phyloP scores from a whole-genome alignment of 2,113 vertebrate genomes.

The Laticauda colubrina region DNA sequence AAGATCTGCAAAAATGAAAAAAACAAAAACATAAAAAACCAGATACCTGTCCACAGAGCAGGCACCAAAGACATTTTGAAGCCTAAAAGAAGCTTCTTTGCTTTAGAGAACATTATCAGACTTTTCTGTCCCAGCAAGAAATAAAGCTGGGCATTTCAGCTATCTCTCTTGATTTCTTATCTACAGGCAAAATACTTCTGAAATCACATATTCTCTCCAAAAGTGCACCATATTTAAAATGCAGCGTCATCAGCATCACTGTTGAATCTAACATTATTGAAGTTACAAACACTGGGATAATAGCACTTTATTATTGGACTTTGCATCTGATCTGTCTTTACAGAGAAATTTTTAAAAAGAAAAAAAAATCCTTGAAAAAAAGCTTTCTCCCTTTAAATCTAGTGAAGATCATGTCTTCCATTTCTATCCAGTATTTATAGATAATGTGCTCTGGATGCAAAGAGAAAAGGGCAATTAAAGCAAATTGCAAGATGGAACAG shows the following conservation, averaged over 20 bases:
- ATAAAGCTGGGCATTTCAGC: neutral
- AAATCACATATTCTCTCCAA: neutral
- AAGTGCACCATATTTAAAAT: constrained; percentile 7
- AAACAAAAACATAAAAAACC: neutral
- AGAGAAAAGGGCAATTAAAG: neutral
- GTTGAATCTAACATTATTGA: neutral
- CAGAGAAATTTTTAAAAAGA: neutral
- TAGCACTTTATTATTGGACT: neutral
- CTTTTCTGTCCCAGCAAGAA: neutral
- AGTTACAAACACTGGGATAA: neutral
- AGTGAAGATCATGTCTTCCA: neutral
- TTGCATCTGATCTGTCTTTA: neutral
- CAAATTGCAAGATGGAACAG: neutral
- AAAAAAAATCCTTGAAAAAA: neutral
- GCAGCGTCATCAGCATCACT: constrained; percentile 17
- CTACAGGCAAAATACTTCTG: neutral
- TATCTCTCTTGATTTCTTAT: neutral
- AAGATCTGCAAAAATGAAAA: neutral
- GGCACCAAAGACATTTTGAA: neutral
- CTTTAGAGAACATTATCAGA: neutral
- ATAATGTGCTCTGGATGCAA: rapidly evolving
- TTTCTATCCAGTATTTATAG: neutral
- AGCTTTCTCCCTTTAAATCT: neutral
- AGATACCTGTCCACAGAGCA: neutral
- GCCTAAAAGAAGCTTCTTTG: neutral